A percentile compares a stretch with the other conserved stretches of the same genome.
Evolutionary conservation across 2,797 vertebrate genomes (phyloP).

Genomic region (Tolypeutes matacus): DNA sequence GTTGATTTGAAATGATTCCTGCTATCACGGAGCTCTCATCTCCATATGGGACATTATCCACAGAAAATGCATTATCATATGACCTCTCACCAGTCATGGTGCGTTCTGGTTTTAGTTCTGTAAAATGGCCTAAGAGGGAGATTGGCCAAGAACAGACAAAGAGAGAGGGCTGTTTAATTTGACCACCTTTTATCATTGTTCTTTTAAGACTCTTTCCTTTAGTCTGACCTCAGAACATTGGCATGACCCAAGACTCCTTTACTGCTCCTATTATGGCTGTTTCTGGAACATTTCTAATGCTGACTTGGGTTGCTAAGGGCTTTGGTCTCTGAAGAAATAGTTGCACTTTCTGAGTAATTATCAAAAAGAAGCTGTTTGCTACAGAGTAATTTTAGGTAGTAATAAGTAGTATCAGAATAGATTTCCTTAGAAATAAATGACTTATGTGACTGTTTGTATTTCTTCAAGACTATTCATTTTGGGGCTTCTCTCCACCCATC

Average conservation of each 20-base stretch:
- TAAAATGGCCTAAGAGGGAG: not conserved
- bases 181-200: not conserved
- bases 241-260: not conserved
- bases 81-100: not conserved
- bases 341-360: slow-evolving; percentile 41
- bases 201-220: not conserved
- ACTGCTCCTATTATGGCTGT: not conserved
- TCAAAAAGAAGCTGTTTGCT: slow-evolving; percentile 33
- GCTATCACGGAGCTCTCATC: not conserved
- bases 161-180: not conserved
- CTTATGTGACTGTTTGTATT: not conserved
- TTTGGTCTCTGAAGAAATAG: not conserved
- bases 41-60: not conserved
- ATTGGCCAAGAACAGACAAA: not conserved
- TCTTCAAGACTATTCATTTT: not conserved
- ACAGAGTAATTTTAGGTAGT: not conserved
- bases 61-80: not conserved
- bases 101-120: no score
- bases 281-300: not conserved
- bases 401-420: not conserved
- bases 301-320: not conserved
- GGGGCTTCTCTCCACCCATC: not conserved
- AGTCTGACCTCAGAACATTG: not conserved
- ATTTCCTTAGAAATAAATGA: slow-evolving; percentile 48
- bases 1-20: not conserved